Evolutionary conservation across 1,140 invertebrate genomes (phyloP), one percentile per base, ranked within the genome.

Genomic region (Megalopta genalis): DNA sequence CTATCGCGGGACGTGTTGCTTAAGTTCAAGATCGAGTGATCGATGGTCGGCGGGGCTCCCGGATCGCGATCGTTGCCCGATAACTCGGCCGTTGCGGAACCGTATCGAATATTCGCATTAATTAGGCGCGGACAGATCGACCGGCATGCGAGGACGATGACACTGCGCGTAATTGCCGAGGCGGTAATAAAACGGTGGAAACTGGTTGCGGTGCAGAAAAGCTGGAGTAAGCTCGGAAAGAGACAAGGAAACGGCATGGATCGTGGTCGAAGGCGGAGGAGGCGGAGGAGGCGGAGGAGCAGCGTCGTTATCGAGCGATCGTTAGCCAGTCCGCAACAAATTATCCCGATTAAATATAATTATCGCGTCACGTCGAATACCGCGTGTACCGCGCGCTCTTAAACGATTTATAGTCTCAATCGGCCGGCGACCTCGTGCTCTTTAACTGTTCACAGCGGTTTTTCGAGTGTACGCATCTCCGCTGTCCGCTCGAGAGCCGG

Each of bases 261-360:
- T 32, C 32, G 32, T 32, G 32, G 1, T 32, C 32, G 32, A 32
- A 32, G 32, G 32, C 32, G 10, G 42, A 46, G 42, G 42, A 46
- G 42, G 10, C 10, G 42, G 42, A 46, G 42, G 10, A 12, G 42
- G 10, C 10, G 42, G 10, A 12, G 42, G 2, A 46, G 49, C 49
- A 63, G 37, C 59, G 25, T 71, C 68, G 32, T 65, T 42, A 74
- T 80, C 69, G 25, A 46, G 25, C 39, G 39, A 62, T 42, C 52
- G 54, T 49, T 46, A 14, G 10, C 37, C 8, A 6, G 14, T 63
- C n/a, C 37, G 16, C 14, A n/a, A 42, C 39, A 54, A 71, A 82
- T 83, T 83, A 76, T 62, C 46, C 8, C 46, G 39, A 65, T 74
- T 78, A 65, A 63, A 27, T 67, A 21, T 54, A 79, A 84, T 84